These are phyloP conservation scores for Diplosoma virens DNA, from an alignment of 23 tunicate species.

Conservation along the genomic window DNA sequence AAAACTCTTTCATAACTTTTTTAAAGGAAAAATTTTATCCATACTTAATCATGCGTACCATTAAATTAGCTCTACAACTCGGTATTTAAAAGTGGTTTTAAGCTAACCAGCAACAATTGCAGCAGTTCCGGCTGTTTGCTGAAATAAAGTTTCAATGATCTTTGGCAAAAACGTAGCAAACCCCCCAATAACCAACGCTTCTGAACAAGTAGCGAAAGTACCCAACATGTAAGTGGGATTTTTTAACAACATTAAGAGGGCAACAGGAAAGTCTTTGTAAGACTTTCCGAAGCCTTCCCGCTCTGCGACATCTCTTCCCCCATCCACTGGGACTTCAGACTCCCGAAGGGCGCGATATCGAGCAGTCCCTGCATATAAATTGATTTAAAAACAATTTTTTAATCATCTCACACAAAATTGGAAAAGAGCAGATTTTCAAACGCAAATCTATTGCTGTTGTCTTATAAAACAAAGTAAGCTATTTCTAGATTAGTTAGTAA, in stretches of 20 bases:
- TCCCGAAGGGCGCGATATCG: slow-evolving; percentile 32
- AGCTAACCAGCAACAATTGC: slow-evolving; percentile 91
- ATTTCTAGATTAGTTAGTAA: too few relatives aligned
- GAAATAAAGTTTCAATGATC: slow-evolving; percentile 79
- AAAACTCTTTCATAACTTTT: too few relatives aligned
- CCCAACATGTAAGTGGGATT: slow-evolving; percentile 67
- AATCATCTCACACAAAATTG: too few relatives aligned
- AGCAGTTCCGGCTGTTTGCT: slow-evolving; percentile 80
- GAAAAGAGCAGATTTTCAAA: too few relatives aligned
- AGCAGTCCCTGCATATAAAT: background rate
- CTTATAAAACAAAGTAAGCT: too few relatives aligned
- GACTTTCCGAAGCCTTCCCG: slow-evolving; percentile 57
- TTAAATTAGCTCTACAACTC: background rate
- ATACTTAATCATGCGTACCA: too few relatives aligned
- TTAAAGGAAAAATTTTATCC: too few relatives aligned
- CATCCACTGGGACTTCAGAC: slow-evolving; percentile 56
- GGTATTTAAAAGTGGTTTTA: background rate
- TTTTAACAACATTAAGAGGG: slow-evolving; percentile 45
- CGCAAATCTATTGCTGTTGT: too few relatives aligned
- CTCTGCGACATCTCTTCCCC: slow-evolving; percentile 50
- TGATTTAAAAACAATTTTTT: too few relatives aligned
- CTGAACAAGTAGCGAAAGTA: slow-evolving; percentile 54
- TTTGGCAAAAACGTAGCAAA: slow-evolving; percentile 94
- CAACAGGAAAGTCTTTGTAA: slow-evolving; percentile 76
- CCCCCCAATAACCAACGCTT: slow-evolving; percentile 73